These are phyloP conservation scores for Sylvia borin DNA, from an alignment of 2,797 vertebrate genomes.

Conservation along the genomic window DNA sequence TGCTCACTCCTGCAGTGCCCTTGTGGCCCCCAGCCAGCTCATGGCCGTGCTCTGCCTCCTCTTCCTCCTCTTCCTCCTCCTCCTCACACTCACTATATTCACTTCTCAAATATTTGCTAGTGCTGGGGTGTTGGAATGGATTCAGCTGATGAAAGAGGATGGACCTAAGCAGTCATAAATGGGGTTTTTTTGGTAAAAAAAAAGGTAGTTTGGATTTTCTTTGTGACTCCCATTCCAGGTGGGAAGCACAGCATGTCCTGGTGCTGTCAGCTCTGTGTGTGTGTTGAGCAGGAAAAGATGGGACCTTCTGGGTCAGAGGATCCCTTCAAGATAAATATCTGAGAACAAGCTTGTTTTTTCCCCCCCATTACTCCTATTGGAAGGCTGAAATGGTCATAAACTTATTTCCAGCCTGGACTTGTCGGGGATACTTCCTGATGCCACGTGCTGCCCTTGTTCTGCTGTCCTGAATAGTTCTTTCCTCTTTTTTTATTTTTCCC, in stretches of 20 bases:
- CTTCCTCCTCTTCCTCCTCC: not conserved
- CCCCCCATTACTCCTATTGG: conserved; percentile 61
- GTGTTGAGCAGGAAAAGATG: not conserved
- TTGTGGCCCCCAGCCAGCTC: not conserved
- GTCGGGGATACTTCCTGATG: conserved; percentile 49
- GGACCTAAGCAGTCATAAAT: not conserved
- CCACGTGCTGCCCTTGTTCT: conserved; percentile 26
- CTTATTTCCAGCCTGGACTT: conserved; percentile 22
- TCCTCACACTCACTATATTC: not conserved
- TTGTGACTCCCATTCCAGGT: not conserved
- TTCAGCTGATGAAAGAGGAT: not conserved
- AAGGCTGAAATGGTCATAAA: conserved; percentile 58
- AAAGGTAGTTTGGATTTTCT: not conserved
- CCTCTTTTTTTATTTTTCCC: not conserved
- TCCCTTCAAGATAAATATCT: conserved; percentile 37
- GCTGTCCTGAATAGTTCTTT: not conserved
- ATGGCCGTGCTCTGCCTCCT: not conserved
- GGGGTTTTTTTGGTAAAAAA: rapidly evolving
- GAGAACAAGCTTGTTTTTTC: conserved; percentile 52
- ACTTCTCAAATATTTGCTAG: not conserved
- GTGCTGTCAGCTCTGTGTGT: not conserved
- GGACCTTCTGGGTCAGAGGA: conserved; percentile 53
- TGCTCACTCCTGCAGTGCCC: not conserved
- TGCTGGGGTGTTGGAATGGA: not conserved
- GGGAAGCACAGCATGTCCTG: not conserved